These are phyloP conservation scores for Drosophila pegasa DNA, from an alignment of 2,888 invertebrate genomes.

Conservation along the genomic window DNA sequence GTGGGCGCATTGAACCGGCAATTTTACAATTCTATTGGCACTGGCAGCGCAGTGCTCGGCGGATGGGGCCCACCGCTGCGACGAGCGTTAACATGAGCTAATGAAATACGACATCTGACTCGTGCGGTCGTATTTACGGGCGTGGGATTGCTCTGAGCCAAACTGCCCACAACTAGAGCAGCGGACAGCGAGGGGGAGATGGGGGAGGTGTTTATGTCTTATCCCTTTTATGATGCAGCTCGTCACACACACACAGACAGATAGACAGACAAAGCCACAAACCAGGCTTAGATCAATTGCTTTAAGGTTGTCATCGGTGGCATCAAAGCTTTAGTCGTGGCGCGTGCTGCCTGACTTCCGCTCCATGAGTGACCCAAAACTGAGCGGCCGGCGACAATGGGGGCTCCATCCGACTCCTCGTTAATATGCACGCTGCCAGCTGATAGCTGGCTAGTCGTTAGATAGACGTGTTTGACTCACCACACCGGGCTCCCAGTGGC, in stretches of 20 bases:
- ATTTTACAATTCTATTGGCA: constrained; percentile 76
- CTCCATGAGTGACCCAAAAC: constrained; percentile 52
- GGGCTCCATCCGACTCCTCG: constrained; percentile 42
- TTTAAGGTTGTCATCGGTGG: constrained; percentile 18
- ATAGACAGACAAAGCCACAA: background rate
- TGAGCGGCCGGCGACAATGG: constrained; percentile 37
- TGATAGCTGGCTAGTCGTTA: constrained; percentile 43
- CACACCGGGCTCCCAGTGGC: constrained; percentile 40
- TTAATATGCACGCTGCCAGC: constrained; percentile 68
- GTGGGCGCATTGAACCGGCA: constrained; percentile 58
- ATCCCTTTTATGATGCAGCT: constrained; percentile 39
- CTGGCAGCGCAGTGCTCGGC: constrained; percentile 48
- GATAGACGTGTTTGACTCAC: constrained; percentile 69
- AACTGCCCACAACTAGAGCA: constrained; percentile 43
- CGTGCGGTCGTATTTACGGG: constrained; percentile 73
- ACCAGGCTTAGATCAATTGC: constrained; percentile 35
- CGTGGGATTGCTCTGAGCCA: constrained; percentile 75
- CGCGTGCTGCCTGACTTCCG: constrained; percentile 72
- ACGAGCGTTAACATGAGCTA: constrained; percentile 67
- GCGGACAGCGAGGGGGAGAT: constrained; percentile 8
- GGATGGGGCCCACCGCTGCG: constrained; percentile 60
- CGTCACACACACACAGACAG: constrained; percentile 16
- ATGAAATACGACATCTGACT: constrained; percentile 79
- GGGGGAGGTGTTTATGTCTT: constrained; percentile 40
- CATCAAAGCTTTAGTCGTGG: constrained; percentile 40